Evolutionary conservation across 2,888 invertebrate species (phyloP).

Genomic region (Morinoia aosen): DNA sequence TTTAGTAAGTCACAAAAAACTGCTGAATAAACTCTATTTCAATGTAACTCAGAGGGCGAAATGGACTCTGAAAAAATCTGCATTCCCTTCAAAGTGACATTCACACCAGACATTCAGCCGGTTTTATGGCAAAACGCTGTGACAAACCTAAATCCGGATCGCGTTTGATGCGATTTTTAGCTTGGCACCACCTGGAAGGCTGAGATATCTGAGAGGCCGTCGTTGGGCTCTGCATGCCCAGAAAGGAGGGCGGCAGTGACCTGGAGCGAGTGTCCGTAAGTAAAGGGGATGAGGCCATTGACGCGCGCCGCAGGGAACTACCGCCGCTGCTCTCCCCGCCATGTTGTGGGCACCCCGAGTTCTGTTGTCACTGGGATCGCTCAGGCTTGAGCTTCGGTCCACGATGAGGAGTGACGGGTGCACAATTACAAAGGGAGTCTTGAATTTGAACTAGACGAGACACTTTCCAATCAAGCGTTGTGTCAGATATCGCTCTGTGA

Average conservation of each 20-base stretch:
- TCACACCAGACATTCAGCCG: no score
- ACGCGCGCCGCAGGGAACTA: background rate
- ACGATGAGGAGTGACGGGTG: background rate
- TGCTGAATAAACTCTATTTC: background rate
- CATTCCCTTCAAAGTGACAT: no score
- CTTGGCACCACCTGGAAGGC: background rate
- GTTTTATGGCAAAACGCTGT: no score
- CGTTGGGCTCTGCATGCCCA: background rate
- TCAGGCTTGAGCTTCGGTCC: background rate
- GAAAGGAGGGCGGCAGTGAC: background rate
- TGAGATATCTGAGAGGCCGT: background rate
- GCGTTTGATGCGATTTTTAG: no score
- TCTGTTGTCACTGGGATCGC: background rate
- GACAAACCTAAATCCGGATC: no score
- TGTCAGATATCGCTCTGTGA: no score
- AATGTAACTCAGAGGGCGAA: no score
- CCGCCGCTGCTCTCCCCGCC: background rate
- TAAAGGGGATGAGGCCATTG: constrained; percentile 52
- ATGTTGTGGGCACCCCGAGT: background rate
- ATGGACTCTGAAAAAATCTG: no score
- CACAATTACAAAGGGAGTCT: background rate
- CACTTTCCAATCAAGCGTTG: background rate
- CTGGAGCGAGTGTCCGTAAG: constrained; percentile 2
- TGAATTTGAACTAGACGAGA: background rate
- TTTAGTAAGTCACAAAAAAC: background rate